Evolutionary conservation across 2,797 vertebrate species (phyloP).

Genomic region (Danio albolineatus): DNA sequence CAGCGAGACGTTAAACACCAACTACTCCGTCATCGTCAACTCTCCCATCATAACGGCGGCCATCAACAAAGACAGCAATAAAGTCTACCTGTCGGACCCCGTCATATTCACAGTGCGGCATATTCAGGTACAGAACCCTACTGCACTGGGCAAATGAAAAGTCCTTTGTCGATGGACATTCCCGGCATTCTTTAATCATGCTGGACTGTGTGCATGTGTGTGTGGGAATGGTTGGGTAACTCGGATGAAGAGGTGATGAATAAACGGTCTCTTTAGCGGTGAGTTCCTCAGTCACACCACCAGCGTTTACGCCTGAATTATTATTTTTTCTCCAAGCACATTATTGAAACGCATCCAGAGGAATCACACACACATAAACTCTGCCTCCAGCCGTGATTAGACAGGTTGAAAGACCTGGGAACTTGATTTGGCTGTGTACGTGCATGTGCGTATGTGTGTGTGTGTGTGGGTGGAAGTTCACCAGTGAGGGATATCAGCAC

Average conservation of each 20-base stretch:
- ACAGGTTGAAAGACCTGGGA: slow-evolving; percentile 61
- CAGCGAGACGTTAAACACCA: slow-evolving; percentile 90
- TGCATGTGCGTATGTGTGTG: too few species aligned
- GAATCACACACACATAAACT: slow-evolving; percentile 4
- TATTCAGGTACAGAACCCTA: slow-evolving; percentile 84
- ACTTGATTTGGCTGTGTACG: slow-evolving; percentile 41
- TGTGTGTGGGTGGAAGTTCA: slow-evolving; percentile 54
- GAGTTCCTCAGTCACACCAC: slow-evolving; percentile 70
- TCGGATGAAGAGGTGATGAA: slow-evolving; percentile 58
- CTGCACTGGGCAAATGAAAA: not conserved
- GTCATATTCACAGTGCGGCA: slow-evolving; percentile 96
- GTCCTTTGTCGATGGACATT: not conserved
- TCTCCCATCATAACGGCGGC: slow-evolving; percentile 95
- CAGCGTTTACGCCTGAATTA: slow-evolving; percentile 45
- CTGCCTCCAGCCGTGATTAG: not conserved
- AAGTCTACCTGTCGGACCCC: slow-evolving; percentile 96
- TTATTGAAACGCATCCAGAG: slow-evolving; percentile 66
- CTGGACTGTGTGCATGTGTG: slow-evolving; percentile 52
- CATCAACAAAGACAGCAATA: slow-evolving; percentile 98
- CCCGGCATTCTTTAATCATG: not conserved
- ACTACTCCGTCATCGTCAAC: slow-evolving; percentile 97
- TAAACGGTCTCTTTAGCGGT: slow-evolving; percentile 66
- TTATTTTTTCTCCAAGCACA: slow-evolving; percentile 50
- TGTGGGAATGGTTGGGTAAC: slow-evolving; percentile 53
- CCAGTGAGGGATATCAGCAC: not conserved